Percentiles rank a stretch among this genome's conserved stretches.
These are phyloP conservation scores for Lampris megalopsis DNA, from an alignment of 2,113 vertebrate species.

Conservation along the genomic window DNA sequence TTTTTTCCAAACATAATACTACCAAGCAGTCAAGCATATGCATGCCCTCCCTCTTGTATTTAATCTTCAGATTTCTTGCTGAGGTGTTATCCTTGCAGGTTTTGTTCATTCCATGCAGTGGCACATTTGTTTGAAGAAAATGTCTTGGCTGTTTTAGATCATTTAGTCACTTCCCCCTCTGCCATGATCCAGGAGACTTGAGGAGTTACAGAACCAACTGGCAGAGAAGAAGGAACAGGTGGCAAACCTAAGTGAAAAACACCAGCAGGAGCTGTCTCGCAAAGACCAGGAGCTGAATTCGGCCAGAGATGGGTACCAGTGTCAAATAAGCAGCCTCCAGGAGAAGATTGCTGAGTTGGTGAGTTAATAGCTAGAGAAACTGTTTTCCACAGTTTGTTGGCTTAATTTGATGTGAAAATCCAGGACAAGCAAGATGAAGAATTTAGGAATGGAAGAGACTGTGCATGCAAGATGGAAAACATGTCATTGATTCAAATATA, in stretches of 20 bases:
- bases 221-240: slow-evolving; percentile 86
- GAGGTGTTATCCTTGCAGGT: background rate
- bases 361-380: slow-evolving; percentile 52
- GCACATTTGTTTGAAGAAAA: background rate
- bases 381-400: too few species aligned
- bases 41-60: background rate
- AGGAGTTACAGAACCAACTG: slow-evolving; percentile 88
- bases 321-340: slow-evolving; percentile 82
- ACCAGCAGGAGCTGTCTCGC: slow-evolving; percentile 80
- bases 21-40: too few species aligned
- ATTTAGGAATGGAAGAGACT: too few species aligned
- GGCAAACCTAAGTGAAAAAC: slow-evolving; percentile 81
- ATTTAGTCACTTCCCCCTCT: background rate
- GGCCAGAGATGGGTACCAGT: slow-evolving; percentile 76
- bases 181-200: slow-evolving; percentile 83
- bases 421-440: too few species aligned
- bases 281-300: slow-evolving; percentile 85
- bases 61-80: background rate
- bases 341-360: slow-evolving; percentile 87
- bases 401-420: too few species aligned
- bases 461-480: too few species aligned
- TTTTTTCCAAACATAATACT: too few species aligned
- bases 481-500: too few species aligned
- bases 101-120: slow-evolving; percentile 1
- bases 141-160: background rate